Evolutionary conservation across 64 coral and sea anemone species (phyloP).

Genomic region (Montipora sp.): DNA sequence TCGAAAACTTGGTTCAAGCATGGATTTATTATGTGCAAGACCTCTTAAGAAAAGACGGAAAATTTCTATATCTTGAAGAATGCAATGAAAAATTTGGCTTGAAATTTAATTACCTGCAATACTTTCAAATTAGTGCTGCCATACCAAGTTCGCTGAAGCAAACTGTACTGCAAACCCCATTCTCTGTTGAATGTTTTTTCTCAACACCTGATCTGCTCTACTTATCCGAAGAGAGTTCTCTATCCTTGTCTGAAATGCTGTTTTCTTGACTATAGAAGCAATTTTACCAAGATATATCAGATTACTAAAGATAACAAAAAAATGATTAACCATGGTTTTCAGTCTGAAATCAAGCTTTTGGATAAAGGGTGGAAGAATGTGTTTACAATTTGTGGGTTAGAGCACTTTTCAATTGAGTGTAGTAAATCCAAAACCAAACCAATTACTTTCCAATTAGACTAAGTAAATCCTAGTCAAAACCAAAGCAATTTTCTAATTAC

Average conservation of each 20-base stretch:
- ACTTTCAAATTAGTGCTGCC: conserved; percentile 24
- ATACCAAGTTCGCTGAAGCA: conserved; percentile 23
- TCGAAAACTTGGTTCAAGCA: conserved; percentile 8
- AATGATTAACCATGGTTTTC: too few relatives aligned
- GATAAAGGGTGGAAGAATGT: too few relatives aligned
- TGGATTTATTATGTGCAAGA: conserved; percentile 16
- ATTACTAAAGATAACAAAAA: background rate
- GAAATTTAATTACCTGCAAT: background rate
- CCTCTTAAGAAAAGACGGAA: background rate
- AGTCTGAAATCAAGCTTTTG: too few relatives aligned
- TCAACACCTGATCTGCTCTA: background rate
- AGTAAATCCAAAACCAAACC: too few relatives aligned
- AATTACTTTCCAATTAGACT: too few relatives aligned
- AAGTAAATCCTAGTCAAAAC: too few relatives aligned
- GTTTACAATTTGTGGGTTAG: too few relatives aligned
- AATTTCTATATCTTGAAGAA: background rate
- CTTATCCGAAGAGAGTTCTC: background rate
- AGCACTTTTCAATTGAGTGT: too few relatives aligned
- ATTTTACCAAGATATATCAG: too few relatives aligned
- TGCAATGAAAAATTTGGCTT: conserved; percentile 1
- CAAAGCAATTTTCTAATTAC: too few relatives aligned
- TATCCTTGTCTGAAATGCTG: conserved; percentile 6
- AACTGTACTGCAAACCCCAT: background rate
- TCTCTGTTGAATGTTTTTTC: background rate
- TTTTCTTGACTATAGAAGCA: too few relatives aligned